Conservation (phyloP, 2,113 vertebrate species). For the Rousettus leschenaultii region DNA sequence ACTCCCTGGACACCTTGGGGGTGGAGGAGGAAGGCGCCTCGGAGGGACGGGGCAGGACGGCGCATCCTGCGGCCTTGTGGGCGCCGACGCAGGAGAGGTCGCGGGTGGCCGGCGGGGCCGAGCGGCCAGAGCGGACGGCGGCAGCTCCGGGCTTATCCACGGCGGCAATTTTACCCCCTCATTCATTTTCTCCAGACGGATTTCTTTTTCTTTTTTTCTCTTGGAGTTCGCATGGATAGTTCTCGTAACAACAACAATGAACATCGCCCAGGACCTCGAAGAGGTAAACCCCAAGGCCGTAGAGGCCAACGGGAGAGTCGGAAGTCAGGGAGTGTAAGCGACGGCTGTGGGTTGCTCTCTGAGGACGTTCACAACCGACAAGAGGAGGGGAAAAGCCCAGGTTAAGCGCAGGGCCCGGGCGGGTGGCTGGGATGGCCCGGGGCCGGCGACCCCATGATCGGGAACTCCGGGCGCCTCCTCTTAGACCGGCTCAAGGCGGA, state of each 20-base stretch:
- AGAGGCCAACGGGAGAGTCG: not conserved
- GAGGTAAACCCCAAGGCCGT: not conserved
- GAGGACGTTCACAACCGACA: not conserved
- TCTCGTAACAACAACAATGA: not conserved
- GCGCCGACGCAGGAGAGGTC: not conserved
- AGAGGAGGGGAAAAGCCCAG: not conserved
- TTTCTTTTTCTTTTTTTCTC: not conserved
- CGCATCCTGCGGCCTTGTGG: accelerated
- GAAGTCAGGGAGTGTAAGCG: not conserved
- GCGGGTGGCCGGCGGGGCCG: not conserved
- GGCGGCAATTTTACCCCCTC: not conserved
- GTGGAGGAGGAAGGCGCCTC: not conserved
- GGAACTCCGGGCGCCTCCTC: not conserved
- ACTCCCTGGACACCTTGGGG: not conserved
- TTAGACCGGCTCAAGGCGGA: not conserved
- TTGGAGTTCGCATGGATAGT: not conserved
- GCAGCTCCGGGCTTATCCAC: not conserved
- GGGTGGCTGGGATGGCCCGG: not conserved
- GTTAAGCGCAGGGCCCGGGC: too few species aligned
- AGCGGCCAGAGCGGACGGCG: not conserved
- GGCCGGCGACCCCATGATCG: not conserved
- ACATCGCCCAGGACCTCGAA: not conserved
- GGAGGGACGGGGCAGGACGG: not conserved
- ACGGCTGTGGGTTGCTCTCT: not conserved
- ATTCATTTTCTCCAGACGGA: not conserved